Base-by-base conservation (phyloP, 1,140 invertebrate genomes). In the Brachystomella parvula region DNA sequence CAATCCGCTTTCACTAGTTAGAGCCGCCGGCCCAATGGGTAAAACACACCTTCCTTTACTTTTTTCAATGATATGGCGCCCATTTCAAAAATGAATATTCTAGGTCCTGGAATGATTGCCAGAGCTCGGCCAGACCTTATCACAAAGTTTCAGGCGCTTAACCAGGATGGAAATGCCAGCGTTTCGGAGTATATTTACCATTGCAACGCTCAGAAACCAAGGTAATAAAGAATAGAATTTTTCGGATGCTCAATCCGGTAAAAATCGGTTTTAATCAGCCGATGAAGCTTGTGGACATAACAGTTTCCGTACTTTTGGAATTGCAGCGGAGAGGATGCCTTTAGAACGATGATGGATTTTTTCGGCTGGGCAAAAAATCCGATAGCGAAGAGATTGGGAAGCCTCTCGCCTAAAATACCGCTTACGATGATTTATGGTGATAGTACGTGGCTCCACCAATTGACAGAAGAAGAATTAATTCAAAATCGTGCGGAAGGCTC, bases 281-380 rank as follows among this genome's bases (percentile, higher is more conserved):
- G 9, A 44, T 44, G 39, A 9, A 9, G 9, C 39, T n/a, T 12
- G n/a, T 44, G 9, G 9, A 44, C 9, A 12, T 44, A 44, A 44
- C n/a, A 12, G n/a, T 12, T 44, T 44, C 9, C 49, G 15, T 53
- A 53, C 6, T 53, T 53, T 53, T 53, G 26, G 30, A 3, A 3
- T 30, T 39, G 3, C n/a, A 63, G 62, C 6, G 67, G 67, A 2
- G 67, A 68, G 61, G 30, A 33, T 3, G 67, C 67, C 35, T 68
- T 64, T 81, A 90, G 90, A 78, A 81, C 86, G 1, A 85, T 98
- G 84, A 92, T 92, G 84, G 81, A 85, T 39, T 85, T 85, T 33
- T 91, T 94, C 79, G 94, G 92, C 2, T 98, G 94, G 94, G 93
- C 95, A 0, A 94, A 93, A 80, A 84, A 92, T 79, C 94, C 94